Conservation (phyloP, 1,140 invertebrate genomes). For the Drepana arcuata region DNA sequence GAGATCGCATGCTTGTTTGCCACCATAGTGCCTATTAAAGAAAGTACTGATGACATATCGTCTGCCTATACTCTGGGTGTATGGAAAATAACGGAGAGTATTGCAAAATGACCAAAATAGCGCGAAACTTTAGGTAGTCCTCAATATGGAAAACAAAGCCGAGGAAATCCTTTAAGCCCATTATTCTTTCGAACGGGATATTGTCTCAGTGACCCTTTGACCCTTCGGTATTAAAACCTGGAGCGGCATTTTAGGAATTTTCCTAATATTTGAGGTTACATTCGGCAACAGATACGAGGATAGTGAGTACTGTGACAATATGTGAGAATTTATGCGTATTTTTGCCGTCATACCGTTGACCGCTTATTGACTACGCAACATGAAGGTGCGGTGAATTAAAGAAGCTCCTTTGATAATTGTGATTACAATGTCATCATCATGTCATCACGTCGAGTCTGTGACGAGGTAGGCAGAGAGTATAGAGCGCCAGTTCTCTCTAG, state of each 20-base stretch:
- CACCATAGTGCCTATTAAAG: no score
- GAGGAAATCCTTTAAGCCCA: conserved; percentile 11
- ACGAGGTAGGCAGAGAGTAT: no score
- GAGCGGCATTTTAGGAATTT: conserved; percentile 22
- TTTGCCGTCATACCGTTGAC: no score
- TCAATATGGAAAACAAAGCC: background rate
- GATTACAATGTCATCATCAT: no score
- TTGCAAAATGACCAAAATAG: background rate
- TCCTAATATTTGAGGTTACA: conserved; percentile 26
- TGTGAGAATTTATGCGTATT: conserved; percentile 22
- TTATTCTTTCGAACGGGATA: conserved; percentile 26
- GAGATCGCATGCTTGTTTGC: no score
- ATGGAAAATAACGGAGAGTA: background rate
- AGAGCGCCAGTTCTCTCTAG: no score
- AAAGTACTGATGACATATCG: no score
- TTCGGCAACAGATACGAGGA: conserved; percentile 29
- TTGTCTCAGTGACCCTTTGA: conserved; percentile 17
- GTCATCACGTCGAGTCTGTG: no score
- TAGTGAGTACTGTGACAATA: conserved; percentile 21
- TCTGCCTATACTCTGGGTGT: no score
- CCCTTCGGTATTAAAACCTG: conserved; percentile 25
- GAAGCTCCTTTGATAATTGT: no score
- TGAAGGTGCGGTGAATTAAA: no score
- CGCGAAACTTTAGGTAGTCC: background rate
- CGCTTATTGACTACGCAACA: no score